phyloP scores from a whole-genome alignment of 2,797 vertebrate species.

The Acridotheres tristis region DNA sequence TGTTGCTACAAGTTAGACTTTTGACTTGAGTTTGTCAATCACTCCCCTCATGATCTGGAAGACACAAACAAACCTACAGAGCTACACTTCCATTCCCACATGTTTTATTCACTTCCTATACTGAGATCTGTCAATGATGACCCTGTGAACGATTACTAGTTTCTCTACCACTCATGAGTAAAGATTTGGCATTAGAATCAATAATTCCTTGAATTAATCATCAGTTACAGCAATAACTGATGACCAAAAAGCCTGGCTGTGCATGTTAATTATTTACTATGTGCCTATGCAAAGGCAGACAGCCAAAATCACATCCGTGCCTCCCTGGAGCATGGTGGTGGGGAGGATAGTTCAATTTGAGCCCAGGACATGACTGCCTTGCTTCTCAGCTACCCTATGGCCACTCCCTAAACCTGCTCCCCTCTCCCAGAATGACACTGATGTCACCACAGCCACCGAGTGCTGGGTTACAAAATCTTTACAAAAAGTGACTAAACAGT shows the following conservation, averaged over 20 bases:
- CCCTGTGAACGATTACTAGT: not conserved
- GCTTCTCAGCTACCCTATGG: not conserved
- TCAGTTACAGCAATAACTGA: constrained; percentile 8
- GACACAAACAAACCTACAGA: not conserved
- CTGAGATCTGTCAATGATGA: not conserved
- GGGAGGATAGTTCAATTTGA: not conserved
- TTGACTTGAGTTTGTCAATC: not conserved
- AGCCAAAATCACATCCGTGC: not conserved
- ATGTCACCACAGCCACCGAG: rapidly evolving
- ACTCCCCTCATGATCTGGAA: not conserved
- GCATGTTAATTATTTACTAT: not conserved
- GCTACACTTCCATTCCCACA: not conserved
- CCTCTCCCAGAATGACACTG: not conserved
- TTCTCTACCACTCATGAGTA: not conserved
- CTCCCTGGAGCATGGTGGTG: not conserved
- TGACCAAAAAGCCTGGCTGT: not conserved
- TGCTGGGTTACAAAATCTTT: not conserved
- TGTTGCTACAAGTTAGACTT: not conserved
- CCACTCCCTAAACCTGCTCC: not conserved
- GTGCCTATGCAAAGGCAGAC: not conserved
- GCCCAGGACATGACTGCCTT: not conserved
- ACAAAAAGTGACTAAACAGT: not conserved
- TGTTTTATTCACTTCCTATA: not conserved
- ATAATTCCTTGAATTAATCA: constrained; percentile 31
- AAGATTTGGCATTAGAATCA: not conserved